Evolutionary conservation across 2,888 invertebrate genomes (phyloP).

Genomic region (Linnaemya vulpina): DNA sequence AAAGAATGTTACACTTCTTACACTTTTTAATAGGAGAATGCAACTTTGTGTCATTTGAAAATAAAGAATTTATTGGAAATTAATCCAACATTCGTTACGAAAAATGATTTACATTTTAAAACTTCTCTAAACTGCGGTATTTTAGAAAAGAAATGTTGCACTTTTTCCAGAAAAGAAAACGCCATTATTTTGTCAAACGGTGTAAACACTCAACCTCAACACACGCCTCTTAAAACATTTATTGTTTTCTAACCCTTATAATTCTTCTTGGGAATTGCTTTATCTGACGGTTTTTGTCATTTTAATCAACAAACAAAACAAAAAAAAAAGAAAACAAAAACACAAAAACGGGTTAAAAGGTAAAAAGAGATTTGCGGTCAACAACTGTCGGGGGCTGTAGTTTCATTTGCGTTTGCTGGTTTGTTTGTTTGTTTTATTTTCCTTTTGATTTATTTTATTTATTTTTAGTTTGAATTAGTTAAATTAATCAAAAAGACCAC

Average conservation of each 20-base stretch:
- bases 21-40: too few species aligned
- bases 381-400: constrained; percentile 15
- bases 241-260: constrained; percentile 29
- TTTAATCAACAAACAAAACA: constrained; percentile 28
- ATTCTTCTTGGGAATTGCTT: constrained; percentile 42
- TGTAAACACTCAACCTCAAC: background rate
- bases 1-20: too few species aligned
- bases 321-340: background rate
- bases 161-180: too few species aligned
- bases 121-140: too few species aligned
- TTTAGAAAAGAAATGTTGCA: too few species aligned
- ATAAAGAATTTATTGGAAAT: too few species aligned
- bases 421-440: constrained; percentile 16
- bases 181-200: too few species aligned
- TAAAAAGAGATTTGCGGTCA: constrained; percentile 48
- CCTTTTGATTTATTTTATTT: constrained; percentile 54
- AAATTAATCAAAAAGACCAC: constrained; percentile 65
- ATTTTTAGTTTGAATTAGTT: constrained; percentile 51
- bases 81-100: too few species aligned
- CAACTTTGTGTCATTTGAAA: too few species aligned
- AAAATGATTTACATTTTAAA: too few species aligned
- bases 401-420: background rate
- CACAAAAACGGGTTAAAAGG: background rate
- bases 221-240: constrained; percentile 21
- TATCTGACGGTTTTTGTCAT: constrained; percentile 42